phyloP scores from a whole-genome alignment of 2,113 vertebrate species.

The Actenoides hombroni region DNA sequence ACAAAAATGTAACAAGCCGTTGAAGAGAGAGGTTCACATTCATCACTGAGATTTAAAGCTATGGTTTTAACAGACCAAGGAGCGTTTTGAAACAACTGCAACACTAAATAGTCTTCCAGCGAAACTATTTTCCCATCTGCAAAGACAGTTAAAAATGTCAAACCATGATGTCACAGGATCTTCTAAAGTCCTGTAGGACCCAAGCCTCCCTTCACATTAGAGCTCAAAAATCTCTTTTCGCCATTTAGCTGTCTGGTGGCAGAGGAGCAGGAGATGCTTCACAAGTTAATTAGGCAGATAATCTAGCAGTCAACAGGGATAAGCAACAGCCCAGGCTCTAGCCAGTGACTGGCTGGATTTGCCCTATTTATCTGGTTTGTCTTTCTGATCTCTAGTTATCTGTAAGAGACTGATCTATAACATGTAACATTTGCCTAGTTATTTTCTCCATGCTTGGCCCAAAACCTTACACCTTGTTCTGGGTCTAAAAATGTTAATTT shows the following conservation, averaged over 20 bases:
- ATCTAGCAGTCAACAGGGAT: background rate
- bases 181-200: background rate
- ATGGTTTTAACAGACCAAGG: background rate
- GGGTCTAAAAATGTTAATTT: background rate
- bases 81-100: background rate
- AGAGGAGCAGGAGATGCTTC: background rate
- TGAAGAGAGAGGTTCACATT: background rate
- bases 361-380: background rate
- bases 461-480: background rate
- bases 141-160: background rate
- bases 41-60: background rate
- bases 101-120: background rate
- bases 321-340: background rate
- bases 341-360: background rate
- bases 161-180: background rate
- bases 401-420: background rate
- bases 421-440: rapidly evolving
- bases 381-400: background rate
- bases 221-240: background rate
- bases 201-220: background rate
- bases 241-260: background rate
- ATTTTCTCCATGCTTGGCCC: background rate
- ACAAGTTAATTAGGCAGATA: background rate
- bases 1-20: background rate
- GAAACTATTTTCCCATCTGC: background rate